Evolutionary conservation across 2,113 vertebrate genomes (phyloP), one percentile per base, ranked within the genome.

Genomic region (Nipponia nippon): DNA sequence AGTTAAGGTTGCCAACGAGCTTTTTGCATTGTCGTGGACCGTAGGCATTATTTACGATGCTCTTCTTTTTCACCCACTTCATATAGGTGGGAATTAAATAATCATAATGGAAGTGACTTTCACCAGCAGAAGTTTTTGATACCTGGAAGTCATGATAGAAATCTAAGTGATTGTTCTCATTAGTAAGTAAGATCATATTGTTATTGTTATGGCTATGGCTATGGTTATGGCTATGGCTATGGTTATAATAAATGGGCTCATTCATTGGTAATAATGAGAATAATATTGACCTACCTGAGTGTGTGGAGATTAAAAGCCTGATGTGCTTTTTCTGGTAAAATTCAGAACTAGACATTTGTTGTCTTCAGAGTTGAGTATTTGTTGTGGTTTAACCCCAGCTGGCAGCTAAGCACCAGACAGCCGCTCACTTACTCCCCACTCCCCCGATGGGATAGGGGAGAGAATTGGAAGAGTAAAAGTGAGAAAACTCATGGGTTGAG

Each of bases 151-250:
- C 29, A 15, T 19, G n/a, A 9, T 0, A 34, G 49, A 87, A 83
- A 53, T 59, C 30, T 1, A 26, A 53, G 21, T 4, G 3, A 2
- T 38, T 36, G 17, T 23, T 91, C 66, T 29, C 14, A 11, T 52
- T 16, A 40, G 3, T 13, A 29, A 7, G 10, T 18, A 20, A 38
- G 10, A 30, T 3, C 3, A 1, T 8, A 15, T 25, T 34, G 9
- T 9, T 61, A 22, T 36, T 3, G 72, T 4, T 58, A 21, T 52
- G 7, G 13, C 13, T 42, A 42, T 42, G 11, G 40, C 13, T 42
- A 42, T 42, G 40, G 40, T 13, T 42, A 42, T 42, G 40, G 40
- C 19, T 49, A 21, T 40, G 8, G 21, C 4, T 76, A 50, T 30
- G 26, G 20, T 15, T 44, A 32, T 16, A 27, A 47, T 47, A 79